phyloP scores from a whole-genome alignment of 2,888 invertebrate genomes.

The Callinectes sapidus region DNA sequence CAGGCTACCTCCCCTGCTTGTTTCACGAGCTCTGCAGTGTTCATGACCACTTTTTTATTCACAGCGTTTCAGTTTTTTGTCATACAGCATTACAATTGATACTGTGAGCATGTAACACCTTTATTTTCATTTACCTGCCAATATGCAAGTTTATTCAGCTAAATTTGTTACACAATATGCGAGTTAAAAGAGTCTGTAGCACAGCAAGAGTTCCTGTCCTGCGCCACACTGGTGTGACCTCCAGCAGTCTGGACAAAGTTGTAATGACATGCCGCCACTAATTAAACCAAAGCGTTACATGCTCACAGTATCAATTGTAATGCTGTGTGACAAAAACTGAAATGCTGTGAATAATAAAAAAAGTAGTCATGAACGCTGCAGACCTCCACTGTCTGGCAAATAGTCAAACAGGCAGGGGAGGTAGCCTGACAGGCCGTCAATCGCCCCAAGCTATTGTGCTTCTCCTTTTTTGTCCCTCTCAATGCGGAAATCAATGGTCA shows the following conservation, averaged over 20 bases:
- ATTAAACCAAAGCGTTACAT: background rate
- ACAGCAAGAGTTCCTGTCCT: background rate
- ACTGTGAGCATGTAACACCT: slow-evolving; percentile 1
- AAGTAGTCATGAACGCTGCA: background rate
- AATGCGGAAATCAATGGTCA: slow-evolving; percentile 9
- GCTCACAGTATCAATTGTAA: background rate
- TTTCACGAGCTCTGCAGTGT: background rate
- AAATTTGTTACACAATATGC: too few relatives aligned
- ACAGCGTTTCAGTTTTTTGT: background rate
- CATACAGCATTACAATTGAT: background rate
- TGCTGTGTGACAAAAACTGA: background rate
- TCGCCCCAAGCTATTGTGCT: background rate
- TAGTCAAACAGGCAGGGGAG: background rate
- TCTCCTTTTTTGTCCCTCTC: background rate
- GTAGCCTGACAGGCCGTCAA: background rate
- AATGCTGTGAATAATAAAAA: background rate
- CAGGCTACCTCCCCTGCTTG: background rate
- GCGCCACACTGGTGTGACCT: background rate
- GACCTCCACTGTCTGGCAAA: background rate
- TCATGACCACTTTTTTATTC: background rate
- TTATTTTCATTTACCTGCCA: too few relatives aligned
- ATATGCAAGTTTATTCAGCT: too few relatives aligned
- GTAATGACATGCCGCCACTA: background rate
- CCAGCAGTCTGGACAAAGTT: background rate
- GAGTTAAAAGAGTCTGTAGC: background rate